A percentile compares a stretch with the other conserved stretches of the same genome.
Conservation (phyloP, 2,888 invertebrate species). For the Aphodius sticticus region DNA sequence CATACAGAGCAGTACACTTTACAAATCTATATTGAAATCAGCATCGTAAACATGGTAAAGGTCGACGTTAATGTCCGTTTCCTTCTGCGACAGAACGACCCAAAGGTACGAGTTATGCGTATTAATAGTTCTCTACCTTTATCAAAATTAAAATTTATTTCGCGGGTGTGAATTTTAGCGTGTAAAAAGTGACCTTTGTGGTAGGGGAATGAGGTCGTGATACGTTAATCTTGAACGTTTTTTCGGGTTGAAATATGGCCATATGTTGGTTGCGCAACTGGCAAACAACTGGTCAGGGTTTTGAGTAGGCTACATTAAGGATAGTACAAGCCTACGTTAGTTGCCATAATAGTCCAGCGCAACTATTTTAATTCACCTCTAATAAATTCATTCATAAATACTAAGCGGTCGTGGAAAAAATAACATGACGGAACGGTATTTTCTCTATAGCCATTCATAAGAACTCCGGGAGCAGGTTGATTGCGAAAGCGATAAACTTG, state of each 20-base stretch:
- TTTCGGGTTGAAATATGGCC: not conserved
- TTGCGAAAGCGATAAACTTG: not conserved
- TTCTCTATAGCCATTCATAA: constrained; percentile 20
- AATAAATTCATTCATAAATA: constrained; percentile 25
- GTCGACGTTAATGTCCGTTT: not conserved
- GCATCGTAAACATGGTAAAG: not conserved
- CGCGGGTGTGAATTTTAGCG: not conserved
- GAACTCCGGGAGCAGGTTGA: not conserved
- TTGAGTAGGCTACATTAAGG: constrained; percentile 43
- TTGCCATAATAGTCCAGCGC: constrained; percentile 41
- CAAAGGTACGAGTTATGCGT: not conserved
- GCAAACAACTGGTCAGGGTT: constrained; percentile 40
- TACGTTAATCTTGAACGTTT: constrained; percentile 10
- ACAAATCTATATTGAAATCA: not conserved
- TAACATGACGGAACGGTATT: constrained; percentile 21
- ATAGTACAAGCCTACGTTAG: constrained; percentile 44
- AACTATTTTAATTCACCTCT: constrained; percentile 34
- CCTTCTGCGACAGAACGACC: not conserved
- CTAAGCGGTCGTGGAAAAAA: not conserved
- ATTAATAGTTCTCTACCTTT: not conserved
- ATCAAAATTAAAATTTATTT: not conserved
- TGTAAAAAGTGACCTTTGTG: not conserved
- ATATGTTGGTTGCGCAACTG: not conserved
- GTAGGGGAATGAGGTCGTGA: not conserved
- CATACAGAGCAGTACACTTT: not conserved